These are phyloP conservation scores for Telenomus remus DNA, from an alignment of 1,140 invertebrate genomes.

Conservation along the genomic window DNA sequence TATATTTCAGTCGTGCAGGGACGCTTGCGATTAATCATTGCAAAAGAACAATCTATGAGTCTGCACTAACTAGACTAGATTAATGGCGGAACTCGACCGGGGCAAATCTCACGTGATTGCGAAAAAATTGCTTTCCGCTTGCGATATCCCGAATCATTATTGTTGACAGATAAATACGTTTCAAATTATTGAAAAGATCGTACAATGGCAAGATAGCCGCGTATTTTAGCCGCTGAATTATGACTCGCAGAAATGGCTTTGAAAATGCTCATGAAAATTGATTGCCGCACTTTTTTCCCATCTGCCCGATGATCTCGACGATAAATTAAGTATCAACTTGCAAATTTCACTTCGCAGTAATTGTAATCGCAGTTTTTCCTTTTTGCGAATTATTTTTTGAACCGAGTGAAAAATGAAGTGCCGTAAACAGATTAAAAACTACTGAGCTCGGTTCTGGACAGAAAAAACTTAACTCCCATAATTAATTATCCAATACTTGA, in stretches of 20 bases:
- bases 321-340: too few relatives aligned
- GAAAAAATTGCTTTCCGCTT: constrained; percentile 44
- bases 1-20: constrained; percentile 37
- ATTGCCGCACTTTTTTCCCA: constrained; percentile 26
- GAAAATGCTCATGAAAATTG: constrained; percentile 15
- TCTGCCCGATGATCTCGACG: too few relatives aligned
- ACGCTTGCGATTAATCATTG: constrained; percentile 57
- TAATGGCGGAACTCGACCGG: constrained; percentile 42
- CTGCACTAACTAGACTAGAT: constrained; percentile 55
- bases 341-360: too few relatives aligned
- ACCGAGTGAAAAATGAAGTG: too few relatives aligned
- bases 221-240: constrained; percentile 32
- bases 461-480: too few relatives aligned
- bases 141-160: constrained; percentile 34
- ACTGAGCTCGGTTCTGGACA: too few relatives aligned
- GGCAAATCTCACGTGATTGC: constrained; percentile 37
- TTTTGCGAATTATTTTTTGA: too few relatives aligned
- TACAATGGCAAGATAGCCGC: constrained; percentile 8
- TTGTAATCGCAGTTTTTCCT: too few relatives aligned
- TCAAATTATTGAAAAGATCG: constrained; percentile 31
- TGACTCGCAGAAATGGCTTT: constrained; percentile 23
- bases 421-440: too few relatives aligned
- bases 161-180: constrained; percentile 46
- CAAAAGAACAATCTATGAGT: constrained; percentile 50
- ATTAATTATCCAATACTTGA: too few relatives aligned